Evolutionary conservation across 2,888 invertebrate genomes (phyloP).

Genomic region (Oeneis ivallda): DNA sequence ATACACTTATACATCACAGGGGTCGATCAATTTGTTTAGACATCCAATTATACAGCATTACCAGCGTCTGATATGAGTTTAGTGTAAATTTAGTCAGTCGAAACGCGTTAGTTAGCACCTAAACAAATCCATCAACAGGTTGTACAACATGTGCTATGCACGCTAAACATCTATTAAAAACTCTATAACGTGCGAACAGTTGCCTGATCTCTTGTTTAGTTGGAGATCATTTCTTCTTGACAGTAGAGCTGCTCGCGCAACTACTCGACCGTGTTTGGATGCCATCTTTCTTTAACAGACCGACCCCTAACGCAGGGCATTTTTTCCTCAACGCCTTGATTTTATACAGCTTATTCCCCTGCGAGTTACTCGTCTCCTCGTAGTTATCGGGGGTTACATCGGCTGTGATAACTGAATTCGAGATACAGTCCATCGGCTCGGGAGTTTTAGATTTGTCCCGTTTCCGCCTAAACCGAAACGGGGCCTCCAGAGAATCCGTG

Average conservation of each 20-base stretch:
- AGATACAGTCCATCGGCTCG: slow-evolving; percentile 74
- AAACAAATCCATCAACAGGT: slow-evolving; percentile 54
- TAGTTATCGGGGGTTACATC: slow-evolving; percentile 73
- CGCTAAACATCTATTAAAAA: slow-evolving; percentile 49
- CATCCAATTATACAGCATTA: slow-evolving; percentile 39
- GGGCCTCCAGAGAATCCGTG: slow-evolving; percentile 71
- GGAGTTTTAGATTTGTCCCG: slow-evolving; percentile 73
- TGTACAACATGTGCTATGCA: slow-evolving; percentile 57
- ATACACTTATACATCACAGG: slow-evolving; percentile 42
- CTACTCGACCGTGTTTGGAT: slow-evolving; percentile 75
- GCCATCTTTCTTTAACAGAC: slow-evolving; percentile 71
- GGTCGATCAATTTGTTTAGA: slow-evolving; percentile 60
- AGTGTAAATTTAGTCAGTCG: slow-evolving; percentile 59
- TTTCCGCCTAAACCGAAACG: slow-evolving; percentile 73
- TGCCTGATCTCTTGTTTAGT: slow-evolving; percentile 46
- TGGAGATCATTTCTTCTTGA: slow-evolving; percentile 78
- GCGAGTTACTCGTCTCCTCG: slow-evolving; percentile 74
- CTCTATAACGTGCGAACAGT: slow-evolving; percentile 47
- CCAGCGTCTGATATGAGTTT: slow-evolving; percentile 59
- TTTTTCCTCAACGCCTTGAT: slow-evolving; percentile 76
- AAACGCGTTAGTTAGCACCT: slow-evolving; percentile 40
- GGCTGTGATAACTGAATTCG: slow-evolving; percentile 67
- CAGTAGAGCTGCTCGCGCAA: slow-evolving; percentile 66
- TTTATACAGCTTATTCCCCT: slow-evolving; percentile 76
- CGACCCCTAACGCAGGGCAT: slow-evolving; percentile 69